Percentiles rank a stretch among this genome's conserved stretches.
phyloP scores from a whole-genome alignment of 1,140 invertebrate species.

The roundworm (Caenorhabditis elegans) region WBcel235 BX284603.4:7294001-7294500 shows the following conservation, averaged over 20 bases:
- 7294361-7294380: no score
- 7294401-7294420: no score
- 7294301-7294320: no score
- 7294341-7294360: no score
- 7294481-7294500: background rate
- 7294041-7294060: constrained; percentile 61
- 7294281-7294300: no score
- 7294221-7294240: background rate
- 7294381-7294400: no score
- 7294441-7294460: no score
- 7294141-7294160: constrained; percentile 57
- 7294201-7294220: constrained; percentile 27
- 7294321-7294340: no score
- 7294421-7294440: no score
- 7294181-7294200: constrained; percentile 2
- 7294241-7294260: background rate
- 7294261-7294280: no score
- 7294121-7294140: constrained; percentile 45
- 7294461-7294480: no score
- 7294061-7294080: constrained; percentile 55
- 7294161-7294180: constrained; percentile 53
- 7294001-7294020: background rate
- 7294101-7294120: constrained; percentile 32
- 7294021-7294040: background rate
- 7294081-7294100: constrained; percentile 50